Conservation (phyloP, 2,797 vertebrate species). For the Dicrostonyx torquatus region DNA sequence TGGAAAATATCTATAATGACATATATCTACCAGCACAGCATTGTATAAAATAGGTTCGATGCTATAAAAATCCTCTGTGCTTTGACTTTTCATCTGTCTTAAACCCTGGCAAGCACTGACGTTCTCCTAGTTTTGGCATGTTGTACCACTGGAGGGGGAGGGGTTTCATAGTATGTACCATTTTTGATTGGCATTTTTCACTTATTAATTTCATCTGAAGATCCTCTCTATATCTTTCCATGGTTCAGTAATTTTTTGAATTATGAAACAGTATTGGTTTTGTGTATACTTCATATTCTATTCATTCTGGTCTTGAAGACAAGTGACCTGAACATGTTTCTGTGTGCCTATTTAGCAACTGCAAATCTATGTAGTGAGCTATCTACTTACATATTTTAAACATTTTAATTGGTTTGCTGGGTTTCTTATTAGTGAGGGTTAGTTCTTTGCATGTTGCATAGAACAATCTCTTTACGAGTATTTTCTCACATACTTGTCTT, state of each 20-base stretch:
- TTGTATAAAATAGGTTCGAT: neutral
- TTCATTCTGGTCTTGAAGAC: neutral
- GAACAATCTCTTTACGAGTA: neutral
- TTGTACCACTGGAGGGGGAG: neutral
- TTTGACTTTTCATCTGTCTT: neutral
- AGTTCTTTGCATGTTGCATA: neutral
- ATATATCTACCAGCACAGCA: neutral
- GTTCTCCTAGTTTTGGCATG: neutral
- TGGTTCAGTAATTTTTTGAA: neutral
- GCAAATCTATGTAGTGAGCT: neutral
- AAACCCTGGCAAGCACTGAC: neutral
- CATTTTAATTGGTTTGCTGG: neutral
- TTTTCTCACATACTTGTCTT: neutral
- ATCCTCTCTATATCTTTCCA: neutral
- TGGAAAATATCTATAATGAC: neutral
- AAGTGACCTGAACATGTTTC: neutral
- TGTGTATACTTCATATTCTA: neutral
- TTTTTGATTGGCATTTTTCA: neutral
- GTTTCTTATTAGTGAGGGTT: neutral
- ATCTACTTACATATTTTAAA: neutral
- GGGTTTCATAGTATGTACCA: neutral
- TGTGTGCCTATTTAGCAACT: no score
- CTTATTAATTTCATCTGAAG: neutral
- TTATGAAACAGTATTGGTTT: neutral
- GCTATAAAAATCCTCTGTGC: neutral